Evolutionary conservation across 2,113 vertebrate genomes (phyloP).

Genomic region (zebrafish (Danio rerio)): DNA sequence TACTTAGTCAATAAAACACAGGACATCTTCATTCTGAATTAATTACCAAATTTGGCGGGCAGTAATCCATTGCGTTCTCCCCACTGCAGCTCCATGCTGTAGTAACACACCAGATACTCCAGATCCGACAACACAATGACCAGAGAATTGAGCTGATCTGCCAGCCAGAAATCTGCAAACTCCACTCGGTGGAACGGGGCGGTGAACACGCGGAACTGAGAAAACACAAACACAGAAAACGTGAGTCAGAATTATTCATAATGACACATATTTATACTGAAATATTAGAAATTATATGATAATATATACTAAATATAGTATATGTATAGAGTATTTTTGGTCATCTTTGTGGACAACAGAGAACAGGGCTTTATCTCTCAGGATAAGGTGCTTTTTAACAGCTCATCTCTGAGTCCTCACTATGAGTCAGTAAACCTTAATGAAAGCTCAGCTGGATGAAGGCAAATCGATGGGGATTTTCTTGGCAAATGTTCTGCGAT

Average conservation of each 20-base stretch:
- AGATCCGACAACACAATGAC: conserved; percentile 94
- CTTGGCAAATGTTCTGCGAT: neutral
- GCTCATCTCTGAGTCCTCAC: neutral
- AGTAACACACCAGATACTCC: conserved; percentile 99
- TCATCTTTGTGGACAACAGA: neutral
- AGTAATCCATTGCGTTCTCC: conserved; percentile 81
- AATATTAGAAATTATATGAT: too few species aligned
- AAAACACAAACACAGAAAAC: conserved; percentile 10
- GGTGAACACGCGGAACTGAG: conserved; percentile 95
- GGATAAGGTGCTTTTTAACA: neutral
- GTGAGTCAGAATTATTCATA: conserved; percentile 24
- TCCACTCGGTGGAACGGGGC: conserved; percentile 98
- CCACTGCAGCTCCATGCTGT: conserved; percentile 97
- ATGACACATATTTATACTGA: neutral
- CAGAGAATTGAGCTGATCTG: conserved; percentile 97
- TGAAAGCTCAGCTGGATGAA: neutral
- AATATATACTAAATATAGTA: too few species aligned
- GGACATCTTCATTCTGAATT: neutral
- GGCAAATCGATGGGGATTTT: neutral
- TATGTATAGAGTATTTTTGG: neutral
- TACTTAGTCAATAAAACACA: neutral
- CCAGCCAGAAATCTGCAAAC: conserved; percentile 99
- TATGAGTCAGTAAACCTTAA: neutral
- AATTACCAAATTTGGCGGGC: conserved; percentile 69
- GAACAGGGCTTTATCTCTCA: neutral